Conservation (phyloP, 2,888 invertebrate genomes). For the Anticlea derivata region DNA sequence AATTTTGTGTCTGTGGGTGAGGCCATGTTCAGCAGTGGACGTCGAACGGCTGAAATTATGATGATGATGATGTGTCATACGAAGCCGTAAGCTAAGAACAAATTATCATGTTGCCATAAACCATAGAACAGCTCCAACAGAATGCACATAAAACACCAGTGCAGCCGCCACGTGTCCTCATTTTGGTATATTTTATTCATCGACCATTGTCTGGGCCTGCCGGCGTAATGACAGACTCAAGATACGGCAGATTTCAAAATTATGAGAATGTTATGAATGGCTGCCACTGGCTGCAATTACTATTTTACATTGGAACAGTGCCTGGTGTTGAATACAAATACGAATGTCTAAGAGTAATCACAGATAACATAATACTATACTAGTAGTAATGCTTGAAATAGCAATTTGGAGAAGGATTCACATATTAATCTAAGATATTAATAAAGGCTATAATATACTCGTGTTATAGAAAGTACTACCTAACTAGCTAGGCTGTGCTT, state of each 20-base stretch:
- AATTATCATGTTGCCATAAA: neutral
- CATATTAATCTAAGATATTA: neutral
- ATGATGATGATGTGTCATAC: too few relatives aligned
- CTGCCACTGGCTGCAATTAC: too few relatives aligned
- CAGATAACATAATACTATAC: too few relatives aligned
- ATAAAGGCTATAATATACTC: too few relatives aligned
- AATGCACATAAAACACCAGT: constrained; percentile 20
- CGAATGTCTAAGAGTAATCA: too few relatives aligned
- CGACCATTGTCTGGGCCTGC: constrained; percentile 45
- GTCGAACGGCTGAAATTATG: too few relatives aligned
- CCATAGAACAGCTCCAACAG: neutral
- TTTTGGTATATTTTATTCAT: constrained; percentile 61
- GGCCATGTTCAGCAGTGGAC: too few relatives aligned
- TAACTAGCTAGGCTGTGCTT: too few relatives aligned
- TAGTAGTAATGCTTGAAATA: neutral
- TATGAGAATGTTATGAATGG: constrained; percentile 38
- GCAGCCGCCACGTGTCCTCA: constrained; percentile 36
- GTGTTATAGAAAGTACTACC: too few relatives aligned
- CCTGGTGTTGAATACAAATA: neutral
- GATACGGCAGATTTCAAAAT: constrained; percentile 39
- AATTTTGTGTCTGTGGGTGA: too few relatives aligned
- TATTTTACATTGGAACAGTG: constrained; percentile 16
- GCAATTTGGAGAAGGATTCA: neutral
- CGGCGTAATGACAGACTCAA: constrained; percentile 42
- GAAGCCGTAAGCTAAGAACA: neutral